Evolutionary conservation across 2,113 vertebrate species (phyloP), one percentile per base, ranked within the genome.

Genomic region (Scomber scombrus): DNA sequence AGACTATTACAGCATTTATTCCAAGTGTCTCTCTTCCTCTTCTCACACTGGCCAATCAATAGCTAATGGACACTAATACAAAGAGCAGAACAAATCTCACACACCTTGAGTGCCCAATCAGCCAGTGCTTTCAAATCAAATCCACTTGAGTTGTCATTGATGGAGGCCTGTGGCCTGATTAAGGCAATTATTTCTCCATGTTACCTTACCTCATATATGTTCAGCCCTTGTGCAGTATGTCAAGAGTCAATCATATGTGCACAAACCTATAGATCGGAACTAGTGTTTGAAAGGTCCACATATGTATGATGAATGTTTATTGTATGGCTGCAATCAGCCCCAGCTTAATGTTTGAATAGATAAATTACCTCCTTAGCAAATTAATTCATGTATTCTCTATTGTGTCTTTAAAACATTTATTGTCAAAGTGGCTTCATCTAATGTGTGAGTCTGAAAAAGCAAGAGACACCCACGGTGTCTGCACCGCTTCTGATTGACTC

Each of bases 1-100:
- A 23, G 26, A 64, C 52, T 12, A 51, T 75, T 75, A 46, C 23
- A 26, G 60, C 29, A 5, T 83, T 81, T 79, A 75, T 77, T 87
- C 19, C 34, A 86, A 85, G 73, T 66, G 62, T 68, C 65, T 64
- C 70, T 58, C n/a, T 87, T 84, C 40, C 64, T 82, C 46, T 4
- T 67, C 55, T 81, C 49, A 64, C 72, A 69, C 46, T 46, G 34
- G 19, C 55, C 74, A 87, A 87, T 89, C 77, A 82, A 69, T 76
- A 69, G 65, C 64, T 88, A 91, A 92, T 88, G 70, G 75, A 79
- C 67, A 71, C 79, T 85, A 80, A 89, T 78, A 63, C 71, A 92
- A 62, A 60, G 66, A 87, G 57, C 72, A 70, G 49, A 69, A 61
- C 65, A 85, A 71, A 78, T 71, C 80, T 77, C 75, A 89, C 81